phyloP scores from a whole-genome alignment of 1,140 invertebrate genomes.

The Nasonia vitripennis region DNA sequence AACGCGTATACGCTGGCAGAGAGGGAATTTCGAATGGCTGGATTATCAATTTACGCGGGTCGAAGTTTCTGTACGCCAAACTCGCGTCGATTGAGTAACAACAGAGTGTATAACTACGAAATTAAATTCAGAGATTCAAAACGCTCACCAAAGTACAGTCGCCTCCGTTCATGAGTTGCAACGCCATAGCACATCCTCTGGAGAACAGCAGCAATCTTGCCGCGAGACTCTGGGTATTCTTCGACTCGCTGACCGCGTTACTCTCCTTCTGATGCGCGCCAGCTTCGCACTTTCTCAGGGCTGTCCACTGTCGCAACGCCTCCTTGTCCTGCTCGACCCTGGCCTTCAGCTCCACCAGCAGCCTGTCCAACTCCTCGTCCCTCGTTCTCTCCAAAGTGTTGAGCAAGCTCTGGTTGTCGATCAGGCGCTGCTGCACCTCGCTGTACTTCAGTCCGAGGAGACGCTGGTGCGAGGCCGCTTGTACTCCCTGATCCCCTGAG shows the following conservation, averaged over 20 bases:
- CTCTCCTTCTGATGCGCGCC: neutral
- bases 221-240: constrained; percentile 70
- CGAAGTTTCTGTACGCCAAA: neutral
- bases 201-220: constrained; percentile 87
- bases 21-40: neutral
- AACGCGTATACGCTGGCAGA: neutral
- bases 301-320: constrained; percentile 82
- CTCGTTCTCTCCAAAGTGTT: constrained; percentile 86
- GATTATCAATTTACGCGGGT: neutral
- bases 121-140: neutral
- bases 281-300: constrained; percentile 70
- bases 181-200: constrained; percentile 85
- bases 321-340: constrained; percentile 84
- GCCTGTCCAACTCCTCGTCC: constrained; percentile 69
- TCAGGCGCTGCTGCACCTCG: constrained; percentile 90
- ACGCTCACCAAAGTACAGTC: neutral
- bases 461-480: constrained; percentile 91
- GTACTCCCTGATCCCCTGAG: constrained; percentile 76
- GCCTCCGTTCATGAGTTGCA: constrained; percentile 81
- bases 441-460: constrained; percentile 87
- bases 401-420: constrained; percentile 92
- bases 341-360: constrained; percentile 78
- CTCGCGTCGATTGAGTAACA: neutral
- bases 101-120: neutral
- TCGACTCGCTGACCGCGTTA: constrained; percentile 60